Evolutionary conservation across 2,888 invertebrate species (phyloP).

Genomic region (Phragmatobia fuliginosa): DNA sequence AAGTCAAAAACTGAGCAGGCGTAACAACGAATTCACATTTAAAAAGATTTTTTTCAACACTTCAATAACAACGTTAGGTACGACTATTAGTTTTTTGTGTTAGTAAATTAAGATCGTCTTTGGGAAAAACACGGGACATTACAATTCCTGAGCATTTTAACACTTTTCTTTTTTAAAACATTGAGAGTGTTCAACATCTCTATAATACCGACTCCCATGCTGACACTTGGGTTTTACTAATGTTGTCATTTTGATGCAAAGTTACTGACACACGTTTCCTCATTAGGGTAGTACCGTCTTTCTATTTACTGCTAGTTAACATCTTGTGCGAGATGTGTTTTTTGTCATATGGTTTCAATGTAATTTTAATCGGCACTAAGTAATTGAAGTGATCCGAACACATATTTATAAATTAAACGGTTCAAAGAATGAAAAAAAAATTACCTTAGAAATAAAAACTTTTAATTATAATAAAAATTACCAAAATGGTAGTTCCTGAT

Average conservation of each 20-base stretch:
- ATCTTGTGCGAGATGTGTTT: neutral
- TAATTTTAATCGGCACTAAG: neutral
- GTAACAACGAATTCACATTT: conserved; percentile 60
- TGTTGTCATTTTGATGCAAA: neutral
- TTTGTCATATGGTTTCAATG: neutral
- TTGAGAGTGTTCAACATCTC: neutral
- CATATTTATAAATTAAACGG: neutral
- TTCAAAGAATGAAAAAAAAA: neutral
- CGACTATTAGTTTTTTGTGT: conserved; percentile 24
- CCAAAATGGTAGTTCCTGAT: too few relatives aligned
- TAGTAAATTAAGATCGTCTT: neutral
- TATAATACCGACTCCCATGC: neutral
- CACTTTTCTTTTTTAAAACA: neutral
- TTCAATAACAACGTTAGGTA: conserved; percentile 53
- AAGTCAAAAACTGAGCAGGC: conserved; percentile 68
- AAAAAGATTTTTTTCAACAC: conserved; percentile 60
- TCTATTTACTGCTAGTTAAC: neutral
- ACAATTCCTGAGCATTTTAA: neutral
- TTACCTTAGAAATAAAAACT: neutral
- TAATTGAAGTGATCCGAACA: neutral
- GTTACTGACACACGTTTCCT: neutral
- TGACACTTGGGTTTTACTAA: neutral
- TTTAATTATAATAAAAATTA: too few relatives aligned
- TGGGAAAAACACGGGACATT: neutral
- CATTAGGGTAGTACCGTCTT: neutral